Evolutionary conservation across 2,888 invertebrate genomes (phyloP).

Genomic region (Alloscopus bannaensis): DNA sequence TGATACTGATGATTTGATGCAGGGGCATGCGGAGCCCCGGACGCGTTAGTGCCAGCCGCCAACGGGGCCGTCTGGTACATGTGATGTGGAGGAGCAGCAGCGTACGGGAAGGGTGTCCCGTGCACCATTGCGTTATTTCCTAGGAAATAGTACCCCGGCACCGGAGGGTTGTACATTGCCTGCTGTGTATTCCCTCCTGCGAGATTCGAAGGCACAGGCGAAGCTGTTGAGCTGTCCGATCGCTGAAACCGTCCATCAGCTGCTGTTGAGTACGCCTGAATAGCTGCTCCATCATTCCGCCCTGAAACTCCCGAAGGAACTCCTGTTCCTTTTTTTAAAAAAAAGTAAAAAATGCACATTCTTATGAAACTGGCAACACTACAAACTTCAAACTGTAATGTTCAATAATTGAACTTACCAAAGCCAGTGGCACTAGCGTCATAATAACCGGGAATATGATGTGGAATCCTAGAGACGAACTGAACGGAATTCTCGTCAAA

Average conservation of each 20-base stretch:
- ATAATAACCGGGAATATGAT: constrained; percentile 71
- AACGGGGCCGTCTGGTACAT: constrained; percentile 71
- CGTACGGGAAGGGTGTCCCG: constrained; percentile 61
- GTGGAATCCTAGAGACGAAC: constrained; percentile 70
- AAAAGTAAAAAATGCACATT: background rate
- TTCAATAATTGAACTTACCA: constrained; percentile 36
- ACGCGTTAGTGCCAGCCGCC: constrained; percentile 70
- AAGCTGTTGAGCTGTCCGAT: constrained; percentile 73
- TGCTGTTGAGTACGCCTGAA: constrained; percentile 69
- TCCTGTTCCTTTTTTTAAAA: constrained; percentile 53
- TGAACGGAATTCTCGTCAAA: constrained; percentile 71
- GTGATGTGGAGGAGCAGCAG: constrained; percentile 70
- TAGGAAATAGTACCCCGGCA: constrained; percentile 70
- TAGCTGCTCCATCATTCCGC: constrained; percentile 69
- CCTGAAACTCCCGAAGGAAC: constrained; percentile 68
- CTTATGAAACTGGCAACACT: background rate
- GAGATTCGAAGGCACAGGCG: constrained; percentile 73
- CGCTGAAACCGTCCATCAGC: constrained; percentile 70
- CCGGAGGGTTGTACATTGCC: constrained; percentile 70
- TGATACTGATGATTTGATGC: constrained; percentile 72
- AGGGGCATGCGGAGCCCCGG: constrained; percentile 70
- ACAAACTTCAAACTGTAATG: background rate
- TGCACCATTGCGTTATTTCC: constrained; percentile 70
- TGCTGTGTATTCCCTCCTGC: constrained; percentile 71
- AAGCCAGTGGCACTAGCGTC: constrained; percentile 66